Base-by-base conservation (phyloP, 2,113 vertebrate species). In the Sphyrna mokarran region DNA sequence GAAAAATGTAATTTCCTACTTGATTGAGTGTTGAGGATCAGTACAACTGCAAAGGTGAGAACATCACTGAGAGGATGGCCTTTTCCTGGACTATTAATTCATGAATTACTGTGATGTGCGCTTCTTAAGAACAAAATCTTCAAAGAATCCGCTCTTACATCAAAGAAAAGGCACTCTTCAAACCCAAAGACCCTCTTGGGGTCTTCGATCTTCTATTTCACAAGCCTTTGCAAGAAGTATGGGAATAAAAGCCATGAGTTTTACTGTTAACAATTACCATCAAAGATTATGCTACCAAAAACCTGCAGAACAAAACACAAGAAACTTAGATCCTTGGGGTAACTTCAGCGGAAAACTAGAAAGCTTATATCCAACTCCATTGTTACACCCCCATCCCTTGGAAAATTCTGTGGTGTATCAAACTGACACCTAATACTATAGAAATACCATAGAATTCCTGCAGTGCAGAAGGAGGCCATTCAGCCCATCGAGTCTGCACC, bases 81-180 rank as follows among this genome's bases (percentile, higher is more conserved):
- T 37, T 93, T 93, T 93, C 61, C 89, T 68, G 33, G n/a, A 93
- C 61, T 93, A 93, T 93, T 93, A 93, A 93, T 93, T n/a, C 89
- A 93, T 68, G 89, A 68, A 93, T 93, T 93, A 93, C 33, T 93
- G 61, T 66, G 89, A 93, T 22, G 33, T 93, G 61, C 9, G 33
- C 61, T 68, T 93, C 61, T 93, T n/a, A 93, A 66, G 89, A 66
- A 93, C 61, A 37, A 66, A 54, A 66, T 37, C 89, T 93, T 66
- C 89, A 93, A 93, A 93, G 89, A 37, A 93, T 66, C 89, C n/a
- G 18, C 61, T 93, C 89, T 93, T 18, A 68, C 89, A 40, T 93
- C 89, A 93, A 93, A 93, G 89, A 68, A 2, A 93, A 58, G 61
- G 37, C 61, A 68, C 89, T 93, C 89, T 93, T 93, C 89, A 93